Conservation (phyloP, 2,888 invertebrate species). For the Chaitophorus viminalis region DNA sequence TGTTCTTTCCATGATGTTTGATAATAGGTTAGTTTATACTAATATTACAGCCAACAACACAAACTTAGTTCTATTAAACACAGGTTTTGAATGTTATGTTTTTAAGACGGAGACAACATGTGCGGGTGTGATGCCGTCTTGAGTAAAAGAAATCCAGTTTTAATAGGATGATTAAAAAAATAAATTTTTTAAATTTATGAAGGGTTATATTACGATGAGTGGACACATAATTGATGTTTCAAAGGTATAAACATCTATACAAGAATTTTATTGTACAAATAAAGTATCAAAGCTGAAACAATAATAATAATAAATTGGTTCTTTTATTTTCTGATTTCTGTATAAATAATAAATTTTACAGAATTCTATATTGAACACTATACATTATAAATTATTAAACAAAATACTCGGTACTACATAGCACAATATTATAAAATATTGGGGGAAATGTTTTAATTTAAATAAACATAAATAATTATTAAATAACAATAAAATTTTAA, state of each 20-base stretch:
- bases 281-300: background rate
- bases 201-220: no score
- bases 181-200: no score
- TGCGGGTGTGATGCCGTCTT: no score
- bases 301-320: constrained; percentile 60
- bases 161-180: no score
- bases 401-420: constrained; percentile 59
- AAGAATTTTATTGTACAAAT: background rate
- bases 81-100: no score
- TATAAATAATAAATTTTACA: constrained; percentile 60
- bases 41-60: no score
- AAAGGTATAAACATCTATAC: background rate
- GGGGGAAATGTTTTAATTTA: constrained; percentile 46
- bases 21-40: no score
- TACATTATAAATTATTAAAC: constrained; percentile 61
- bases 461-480: constrained; percentile 62
- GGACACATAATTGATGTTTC: no score
- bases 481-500: constrained; percentile 60
- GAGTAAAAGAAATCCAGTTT: no score
- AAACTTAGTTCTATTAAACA: no score
- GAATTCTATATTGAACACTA: constrained; percentile 61
- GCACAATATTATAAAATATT: constrained; percentile 59
- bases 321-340: constrained; percentile 60
- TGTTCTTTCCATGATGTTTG: no score
- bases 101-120: no score